These are phyloP conservation scores for Mola mola DNA, from an alignment of 2,113 vertebrate species.

Conservation along the genomic window DNA sequence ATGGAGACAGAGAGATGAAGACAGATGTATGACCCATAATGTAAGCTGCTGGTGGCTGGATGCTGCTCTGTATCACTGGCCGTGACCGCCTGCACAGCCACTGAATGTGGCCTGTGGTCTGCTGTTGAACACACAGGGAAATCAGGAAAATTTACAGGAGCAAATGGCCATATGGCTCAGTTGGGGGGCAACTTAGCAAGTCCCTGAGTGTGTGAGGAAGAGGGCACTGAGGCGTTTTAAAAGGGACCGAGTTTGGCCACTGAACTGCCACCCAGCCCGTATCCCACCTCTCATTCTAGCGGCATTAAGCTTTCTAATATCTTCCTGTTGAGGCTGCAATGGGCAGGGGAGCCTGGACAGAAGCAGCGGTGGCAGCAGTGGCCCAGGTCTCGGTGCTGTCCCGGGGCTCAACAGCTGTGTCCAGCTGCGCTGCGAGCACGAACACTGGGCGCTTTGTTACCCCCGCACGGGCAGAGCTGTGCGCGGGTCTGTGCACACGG, in stretches of 20 bases:
- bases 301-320: constrained; percentile 20
- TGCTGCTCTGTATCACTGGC: constrained; percentile 16
- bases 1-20: constrained; percentile 49
- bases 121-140: no score
- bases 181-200: neutral
- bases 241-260: constrained; percentile 10
- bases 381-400: constrained; percentile 10
- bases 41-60: constrained; percentile 49
- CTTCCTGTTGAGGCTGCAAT: no score
- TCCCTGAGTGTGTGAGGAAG: constrained; percentile 17
- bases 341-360: no score
- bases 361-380: neutral
- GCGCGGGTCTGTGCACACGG: constrained; percentile 6
- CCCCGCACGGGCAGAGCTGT: constrained; percentile 32
- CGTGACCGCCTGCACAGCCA: constrained; percentile 37
- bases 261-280: constrained; percentile 31
- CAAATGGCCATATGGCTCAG: constrained; percentile 40
- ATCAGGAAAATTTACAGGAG: no score
- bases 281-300: constrained; percentile 35
- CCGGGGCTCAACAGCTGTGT: constrained; percentile 70
- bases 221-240: neutral
- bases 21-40: constrained; percentile 43
- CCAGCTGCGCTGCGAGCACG: constrained; percentile 64
- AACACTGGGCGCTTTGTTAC: constrained; percentile 78
- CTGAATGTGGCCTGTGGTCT: no score